These are phyloP conservation scores for Strigops habroptila DNA, from an alignment of 2,113 vertebrate species.

Conservation along the genomic window DNA sequence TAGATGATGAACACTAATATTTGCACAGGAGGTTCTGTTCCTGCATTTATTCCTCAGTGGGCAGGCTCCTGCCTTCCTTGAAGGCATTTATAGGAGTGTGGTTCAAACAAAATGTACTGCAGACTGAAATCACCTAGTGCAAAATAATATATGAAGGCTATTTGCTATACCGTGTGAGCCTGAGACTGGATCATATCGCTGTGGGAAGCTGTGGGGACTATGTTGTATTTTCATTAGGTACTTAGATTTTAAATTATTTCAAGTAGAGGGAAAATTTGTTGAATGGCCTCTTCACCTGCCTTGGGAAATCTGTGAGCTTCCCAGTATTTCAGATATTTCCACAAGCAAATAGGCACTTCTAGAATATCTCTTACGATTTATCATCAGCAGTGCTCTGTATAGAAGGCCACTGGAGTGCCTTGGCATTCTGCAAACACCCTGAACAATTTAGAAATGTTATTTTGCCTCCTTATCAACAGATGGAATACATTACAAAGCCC, in stretches of 20 bases:
- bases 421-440: constrained; percentile 61
- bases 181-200: background rate
- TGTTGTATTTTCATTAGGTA: background rate
- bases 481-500: constrained; percentile 53
- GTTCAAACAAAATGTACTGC: constrained; percentile 25
- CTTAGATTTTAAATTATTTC: constrained; percentile 32
- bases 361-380: constrained; percentile 40
- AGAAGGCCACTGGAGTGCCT: constrained; percentile 42
- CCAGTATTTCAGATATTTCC: constrained; percentile 64
- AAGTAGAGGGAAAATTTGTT: constrained; percentile 21
- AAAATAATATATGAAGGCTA: background rate
- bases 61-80: constrained; percentile 20
- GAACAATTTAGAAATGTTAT: constrained; percentile 57
- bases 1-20: constrained; percentile 43
- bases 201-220: background rate
- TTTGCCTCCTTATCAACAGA: constrained; percentile 59
- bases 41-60: constrained; percentile 7
- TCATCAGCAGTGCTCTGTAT: constrained; percentile 8
- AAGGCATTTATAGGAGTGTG: background rate
- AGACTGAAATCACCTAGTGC: background rate
- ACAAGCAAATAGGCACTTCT: constrained; percentile 52
- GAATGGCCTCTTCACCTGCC: constrained; percentile 17
- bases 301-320: constrained; percentile 52
- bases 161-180: background rate
- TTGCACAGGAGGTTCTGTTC: constrained; percentile 51